phyloP scores from a whole-genome alignment of 2,888 invertebrate species.

The Cephus sareptanus region DNA sequence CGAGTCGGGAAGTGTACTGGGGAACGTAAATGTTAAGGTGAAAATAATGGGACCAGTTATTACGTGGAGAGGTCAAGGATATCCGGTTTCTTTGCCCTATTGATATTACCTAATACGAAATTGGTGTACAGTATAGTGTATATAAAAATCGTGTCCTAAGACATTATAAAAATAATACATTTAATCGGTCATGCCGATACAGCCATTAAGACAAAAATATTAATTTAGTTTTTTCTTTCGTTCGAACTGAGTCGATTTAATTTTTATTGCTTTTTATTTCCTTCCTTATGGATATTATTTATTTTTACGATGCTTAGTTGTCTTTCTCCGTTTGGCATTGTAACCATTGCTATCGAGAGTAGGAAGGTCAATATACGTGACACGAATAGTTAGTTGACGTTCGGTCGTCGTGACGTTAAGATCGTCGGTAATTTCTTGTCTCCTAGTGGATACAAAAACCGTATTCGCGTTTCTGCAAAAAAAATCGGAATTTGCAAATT shows the following conservation, averaged over 20 bases:
- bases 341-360: not conserved
- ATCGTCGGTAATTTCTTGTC: not conserved
- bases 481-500: not conserved
- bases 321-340: not conserved
- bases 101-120: not conserved
- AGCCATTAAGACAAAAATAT: not conserved
- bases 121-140: not conserved
- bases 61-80: not conserved
- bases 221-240: not conserved
- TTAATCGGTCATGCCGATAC: not conserved
- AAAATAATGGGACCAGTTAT: conserved; percentile 19
- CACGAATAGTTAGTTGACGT: not conserved
- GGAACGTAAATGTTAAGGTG: conserved; percentile 37
- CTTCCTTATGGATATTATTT: not conserved
- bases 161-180: not conserved
- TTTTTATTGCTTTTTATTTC: not conserved
- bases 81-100: not conserved
- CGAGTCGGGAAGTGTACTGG: conserved; percentile 33
- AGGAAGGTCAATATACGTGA: not conserved
- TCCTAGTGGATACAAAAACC: not conserved
- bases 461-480: not conserved
- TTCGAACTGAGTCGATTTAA: not conserved
- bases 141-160: not conserved
- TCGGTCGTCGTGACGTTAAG: not conserved
- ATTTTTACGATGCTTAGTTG: not conserved